These are phyloP conservation scores for Dicranocentrus wangi DNA, from an alignment of 2,888 invertebrate genomes.

Conservation along the genomic window DNA sequence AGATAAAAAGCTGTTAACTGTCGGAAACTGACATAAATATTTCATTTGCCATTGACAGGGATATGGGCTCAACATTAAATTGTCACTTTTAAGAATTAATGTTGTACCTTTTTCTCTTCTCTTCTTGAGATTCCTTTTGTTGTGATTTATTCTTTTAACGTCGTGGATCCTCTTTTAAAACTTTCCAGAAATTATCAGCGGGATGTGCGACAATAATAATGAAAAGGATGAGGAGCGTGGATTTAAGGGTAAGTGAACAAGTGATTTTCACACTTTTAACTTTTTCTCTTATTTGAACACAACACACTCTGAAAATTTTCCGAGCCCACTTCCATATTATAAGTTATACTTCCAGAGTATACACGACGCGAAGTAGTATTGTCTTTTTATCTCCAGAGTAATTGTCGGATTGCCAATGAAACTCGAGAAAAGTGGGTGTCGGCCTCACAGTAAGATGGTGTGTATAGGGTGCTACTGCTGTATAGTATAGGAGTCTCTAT, in stretches of 20 bases:
- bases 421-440: slow-evolving; percentile 17
- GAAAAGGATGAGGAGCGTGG: slow-evolving; percentile 83
- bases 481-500: slow-evolving; percentile 27
- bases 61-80: slow-evolving; percentile 67
- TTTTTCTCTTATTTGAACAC: not conserved
- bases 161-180: slow-evolving; percentile 57
- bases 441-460: not conserved
- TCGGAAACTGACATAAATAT: slow-evolving; percentile 68
- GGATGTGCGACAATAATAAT: slow-evolving; percentile 82
- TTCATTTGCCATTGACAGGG: slow-evolving; percentile 68
- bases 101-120: slow-evolving; percentile 62
- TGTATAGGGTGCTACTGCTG: slow-evolving; percentile 15
- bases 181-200: slow-evolving; percentile 85
- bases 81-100: slow-evolving; percentile 68
- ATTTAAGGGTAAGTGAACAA: slow-evolving; percentile 82
- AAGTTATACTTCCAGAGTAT: not conserved
- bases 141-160: slow-evolving; percentile 62
- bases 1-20: slow-evolving; percentile 68
- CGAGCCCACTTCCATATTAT: slow-evolving; percentile 26
- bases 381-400: slow-evolving; percentile 36
- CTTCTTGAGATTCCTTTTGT: slow-evolving; percentile 44
- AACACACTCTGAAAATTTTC: slow-evolving; percentile 2
- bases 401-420: slow-evolving; percentile 63
- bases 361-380: no score
- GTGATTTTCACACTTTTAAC: slow-evolving; percentile 59